Evolutionary conservation across 2,113 vertebrate species (phyloP), one percentile per base, ranked within the genome.

Genomic region (Nanorana parkeri): DNA sequence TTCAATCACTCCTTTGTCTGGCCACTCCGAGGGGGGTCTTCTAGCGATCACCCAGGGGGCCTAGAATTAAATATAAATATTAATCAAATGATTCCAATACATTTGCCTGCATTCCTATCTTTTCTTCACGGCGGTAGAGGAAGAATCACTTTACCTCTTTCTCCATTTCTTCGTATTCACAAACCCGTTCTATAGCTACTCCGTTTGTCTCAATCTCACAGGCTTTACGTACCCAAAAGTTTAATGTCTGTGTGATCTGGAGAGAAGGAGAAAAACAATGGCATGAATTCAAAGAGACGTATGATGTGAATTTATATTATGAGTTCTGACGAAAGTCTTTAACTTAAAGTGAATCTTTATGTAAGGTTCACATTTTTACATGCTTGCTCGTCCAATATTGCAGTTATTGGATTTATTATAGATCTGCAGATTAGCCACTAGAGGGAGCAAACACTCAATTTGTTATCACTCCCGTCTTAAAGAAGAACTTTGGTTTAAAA

Each of bases 201-300:
- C 87, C 86, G 72, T 89, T 91, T 5, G 85, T 90, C 85, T 90
- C 74, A 0, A 93, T 89, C 88, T 94, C 90, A 87, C 87, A 91
- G 3, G 85, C 85, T 82, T 90, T 90, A 17, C 28, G 76, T 24
- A 92, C 87, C 86, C 87, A 89, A 71, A 89, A 87, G 83, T 87
- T 90, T 36, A 93, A 83, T 74, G 84, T 89, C 5, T 88, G 89
- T 69, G 89, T 93, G 81, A 92, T 86, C 90, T 93, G 83, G 19
- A 61, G 60, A 78, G 79, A 16, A 56, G 3, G 5, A 52, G 17
- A 20, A 67, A 23, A 11, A 51, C n/a, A 5, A 65, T 17, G 64
- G 17, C 15, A 20, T 32, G 17, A 17, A 11, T 11, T 28, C 16
- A 17, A 64, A 36, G 2, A 5, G 8, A 36, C 5, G 8, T 36